Evolutionary conservation across 2,797 vertebrate species (phyloP).

Genomic region (Champsocephalus gunnari): DNA sequence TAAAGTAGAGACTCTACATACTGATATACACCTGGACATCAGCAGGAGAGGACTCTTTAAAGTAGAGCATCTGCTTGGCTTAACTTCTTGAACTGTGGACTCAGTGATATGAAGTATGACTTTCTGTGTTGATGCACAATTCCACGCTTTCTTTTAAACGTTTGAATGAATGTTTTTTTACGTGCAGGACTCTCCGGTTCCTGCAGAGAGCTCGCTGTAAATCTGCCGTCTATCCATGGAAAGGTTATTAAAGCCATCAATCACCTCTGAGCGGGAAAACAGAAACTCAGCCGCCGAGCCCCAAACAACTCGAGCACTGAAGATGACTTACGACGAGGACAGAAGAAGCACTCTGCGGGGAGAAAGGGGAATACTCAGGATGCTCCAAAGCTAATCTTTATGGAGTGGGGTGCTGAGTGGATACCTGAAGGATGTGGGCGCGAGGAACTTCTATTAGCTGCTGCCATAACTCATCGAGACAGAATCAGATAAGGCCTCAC

Average conservation of each 20-base stretch:
- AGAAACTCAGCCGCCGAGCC: not conserved
- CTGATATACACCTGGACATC: too few relatives aligned
- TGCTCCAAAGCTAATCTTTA: slow-evolving; percentile 34
- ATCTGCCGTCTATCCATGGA: not conserved
- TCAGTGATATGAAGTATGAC: not conserved
- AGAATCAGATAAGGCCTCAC: slow-evolving; percentile 51
- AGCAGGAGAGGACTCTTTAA: too few relatives aligned
- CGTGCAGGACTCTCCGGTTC: not conserved
- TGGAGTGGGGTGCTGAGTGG: not conserved
- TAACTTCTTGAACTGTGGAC: too few relatives aligned
- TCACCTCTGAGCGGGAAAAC: not conserved
- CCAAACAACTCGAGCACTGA: not conserved
- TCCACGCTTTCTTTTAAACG: not conserved
- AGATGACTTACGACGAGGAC: slow-evolving; percentile 34
- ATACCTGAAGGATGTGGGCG: slow-evolving; percentile 28
- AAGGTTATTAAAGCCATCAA: not conserved
- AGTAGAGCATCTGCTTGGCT: too few relatives aligned
- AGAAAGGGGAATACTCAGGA: not conserved
- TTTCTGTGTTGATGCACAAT: not conserved
- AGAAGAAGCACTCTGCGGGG: slow-evolving; percentile 2
- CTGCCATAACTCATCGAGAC: slow-evolving; percentile 68
- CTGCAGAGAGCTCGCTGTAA: not conserved
- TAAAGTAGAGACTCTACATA: too few relatives aligned
- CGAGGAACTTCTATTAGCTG: slow-evolving; percentile 56
- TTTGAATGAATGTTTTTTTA: not conserved